Conservation (phyloP, 2,797 vertebrate genomes). For the Thalassophryne amazonica region DNA sequence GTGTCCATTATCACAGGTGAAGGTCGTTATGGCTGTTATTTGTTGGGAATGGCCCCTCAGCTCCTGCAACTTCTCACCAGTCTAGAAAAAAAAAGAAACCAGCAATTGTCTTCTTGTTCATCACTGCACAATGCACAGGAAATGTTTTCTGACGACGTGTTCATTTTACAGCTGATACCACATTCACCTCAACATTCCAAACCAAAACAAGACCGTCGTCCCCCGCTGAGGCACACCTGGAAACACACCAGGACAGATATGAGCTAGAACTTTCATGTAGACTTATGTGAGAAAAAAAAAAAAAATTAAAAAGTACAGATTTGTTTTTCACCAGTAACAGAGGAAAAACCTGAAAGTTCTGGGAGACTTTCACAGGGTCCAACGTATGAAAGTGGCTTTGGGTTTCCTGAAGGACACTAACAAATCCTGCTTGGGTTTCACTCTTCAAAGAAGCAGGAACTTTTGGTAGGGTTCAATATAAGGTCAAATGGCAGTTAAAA, state of each 20-base stretch:
- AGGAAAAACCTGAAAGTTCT: too few species aligned
- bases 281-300: neutral
- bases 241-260: neutral
- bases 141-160: neutral
- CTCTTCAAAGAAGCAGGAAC: too few species aligned
- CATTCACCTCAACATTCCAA: constrained; percentile 89
- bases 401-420: too few species aligned
- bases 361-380: too few species aligned
- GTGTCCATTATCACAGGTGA: constrained; percentile 57
- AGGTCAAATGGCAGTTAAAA: too few species aligned
- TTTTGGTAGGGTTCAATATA: too few species aligned
- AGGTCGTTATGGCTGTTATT: constrained; percentile 87
- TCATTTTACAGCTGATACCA: neutral
- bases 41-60: constrained; percentile 90
- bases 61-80: constrained; percentile 87
- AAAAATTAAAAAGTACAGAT: too few species aligned
- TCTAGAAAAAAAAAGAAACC: constrained; percentile 65
- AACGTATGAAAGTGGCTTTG: too few species aligned
- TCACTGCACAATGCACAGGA: neutral
- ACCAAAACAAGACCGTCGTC: constrained; percentile 91
- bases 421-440: too few species aligned
- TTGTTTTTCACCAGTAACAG: too few species aligned
- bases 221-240: constrained; percentile 94
- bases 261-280: neutral
- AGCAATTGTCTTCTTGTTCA: neutral